Evolutionary conservation across 2,888 invertebrate genomes (phyloP), one percentile per base, ranked within the genome.

Genomic region (Elmis aenea): DNA sequence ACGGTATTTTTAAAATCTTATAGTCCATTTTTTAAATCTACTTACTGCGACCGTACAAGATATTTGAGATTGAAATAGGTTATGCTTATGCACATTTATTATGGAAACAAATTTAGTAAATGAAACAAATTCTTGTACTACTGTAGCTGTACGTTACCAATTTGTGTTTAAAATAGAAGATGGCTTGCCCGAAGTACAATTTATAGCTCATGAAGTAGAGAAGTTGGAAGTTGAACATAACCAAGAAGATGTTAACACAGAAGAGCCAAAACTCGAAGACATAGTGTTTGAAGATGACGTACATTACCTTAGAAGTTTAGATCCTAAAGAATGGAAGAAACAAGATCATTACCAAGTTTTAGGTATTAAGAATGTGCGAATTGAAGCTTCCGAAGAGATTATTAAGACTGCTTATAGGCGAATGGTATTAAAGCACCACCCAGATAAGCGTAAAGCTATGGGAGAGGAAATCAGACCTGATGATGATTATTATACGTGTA

Each of bases 401-500:
- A 92, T 99, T 45, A 92, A 93, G 66, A 82, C 84, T 58, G 93
- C 95, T 13, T 97, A 95, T 79, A 77, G 86, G 45, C 83, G 80
- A 60, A 88, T 88, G 69, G 91, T 94, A 27, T 72, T 99, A 32
- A 85, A 83, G 57, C 97, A 99, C 66, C 99, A 99, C 71, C 99
- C 99, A 0, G 99, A 99, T 66, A 99, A 99, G 68, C 80, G 97
- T 54, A 88, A 90, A 74, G 87, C 85, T 3, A 77, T 82, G 59
- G 93, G 93, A 2, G 89, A 93, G 66, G 87, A 89, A 50, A 79
- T 92, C 18, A 79, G 83, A 44, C 79, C 83, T 2, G 94, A 95
- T 54, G 90, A 93, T 57, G 97, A 97, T 70, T 97, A 97, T 68
- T 99, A 97, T 67, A 93, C 95, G 0, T 97, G 97, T 65, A 99